Conservation (phyloP, 2,113 vertebrate genomes). For the Narcine bancroftii region DNA sequence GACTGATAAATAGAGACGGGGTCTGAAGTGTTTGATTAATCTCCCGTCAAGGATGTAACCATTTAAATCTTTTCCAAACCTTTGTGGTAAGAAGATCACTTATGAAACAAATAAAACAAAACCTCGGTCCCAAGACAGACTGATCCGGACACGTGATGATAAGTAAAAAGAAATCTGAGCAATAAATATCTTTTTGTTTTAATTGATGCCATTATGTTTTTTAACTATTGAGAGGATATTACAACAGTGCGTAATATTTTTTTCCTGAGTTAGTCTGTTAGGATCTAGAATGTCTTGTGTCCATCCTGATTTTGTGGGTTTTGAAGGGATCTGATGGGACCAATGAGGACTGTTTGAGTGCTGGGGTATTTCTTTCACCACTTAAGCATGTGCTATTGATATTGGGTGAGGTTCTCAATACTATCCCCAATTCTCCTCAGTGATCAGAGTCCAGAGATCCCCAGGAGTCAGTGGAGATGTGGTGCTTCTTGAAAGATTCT, state of each 20-base stretch:
- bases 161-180: background rate
- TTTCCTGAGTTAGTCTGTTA: too few relatives aligned
- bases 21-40: background rate
- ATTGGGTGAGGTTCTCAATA: too few relatives aligned
- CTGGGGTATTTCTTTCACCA: too few relatives aligned
- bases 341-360: too few relatives aligned
- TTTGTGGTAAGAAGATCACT: background rate
- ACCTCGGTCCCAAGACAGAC: background rate
- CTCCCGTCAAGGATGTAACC: background rate
- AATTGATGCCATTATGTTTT: background rate
- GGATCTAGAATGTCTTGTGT: too few relatives aligned
- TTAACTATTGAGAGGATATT: background rate
- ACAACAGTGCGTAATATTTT: background rate
- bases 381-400: too few relatives aligned
- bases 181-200: background rate
- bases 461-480: too few relatives aligned
- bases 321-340: too few relatives aligned
- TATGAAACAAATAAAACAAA: background rate
- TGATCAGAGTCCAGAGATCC: too few relatives aligned
- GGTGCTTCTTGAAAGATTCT: too few relatives aligned
- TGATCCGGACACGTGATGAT: background rate
- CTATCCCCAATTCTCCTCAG: too few relatives aligned
- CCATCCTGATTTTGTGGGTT: too few relatives aligned
- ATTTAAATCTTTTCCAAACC: background rate
- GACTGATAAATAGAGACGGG: background rate